Conservation (phyloP, 2,113 vertebrate genomes). For the Semnornis frantzii region DNA sequence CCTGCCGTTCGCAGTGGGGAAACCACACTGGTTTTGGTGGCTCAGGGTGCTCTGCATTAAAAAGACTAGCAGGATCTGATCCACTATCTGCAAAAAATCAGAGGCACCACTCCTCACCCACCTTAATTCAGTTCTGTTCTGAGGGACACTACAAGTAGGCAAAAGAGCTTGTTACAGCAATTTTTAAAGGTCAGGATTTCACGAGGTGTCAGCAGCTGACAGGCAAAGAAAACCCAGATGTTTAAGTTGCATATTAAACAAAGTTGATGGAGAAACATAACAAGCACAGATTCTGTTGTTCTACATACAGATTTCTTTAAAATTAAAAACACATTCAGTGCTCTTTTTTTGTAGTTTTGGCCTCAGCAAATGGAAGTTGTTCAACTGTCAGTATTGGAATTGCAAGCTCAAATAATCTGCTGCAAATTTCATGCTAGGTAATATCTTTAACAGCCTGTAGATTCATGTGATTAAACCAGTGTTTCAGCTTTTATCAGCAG, state of each 20-base stretch:
- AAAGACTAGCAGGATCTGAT: neutral
- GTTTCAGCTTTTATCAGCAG: neutral
- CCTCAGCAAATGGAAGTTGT: neutral
- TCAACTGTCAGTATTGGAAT: neutral
- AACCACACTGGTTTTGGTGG: neutral
- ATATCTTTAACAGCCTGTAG: neutral
- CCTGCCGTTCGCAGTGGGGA: neutral
- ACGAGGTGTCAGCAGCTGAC: neutral
- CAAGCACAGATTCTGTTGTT: neutral
- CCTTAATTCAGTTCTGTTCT: neutral
- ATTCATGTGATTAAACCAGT: neutral
- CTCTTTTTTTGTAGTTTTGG: neutral
- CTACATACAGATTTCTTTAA: neutral
- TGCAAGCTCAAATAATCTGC: neutral
- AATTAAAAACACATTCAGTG: neutral
- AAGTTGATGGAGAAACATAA: slow-evolving; percentile 16
- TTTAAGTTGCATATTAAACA: neutral
- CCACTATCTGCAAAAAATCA: neutral
- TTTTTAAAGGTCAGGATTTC: neutral
- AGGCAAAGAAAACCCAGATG: neutral
- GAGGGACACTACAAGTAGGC: neutral
- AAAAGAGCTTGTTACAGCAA: neutral
- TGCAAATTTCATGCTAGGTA: neutral
- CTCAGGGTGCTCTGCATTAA: neutral
- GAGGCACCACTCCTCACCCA: neutral